These are phyloP conservation scores for Didymodactylos carnosus DNA, from an alignment of 2,888 invertebrate species.

Conservation along the genomic window DNA sequence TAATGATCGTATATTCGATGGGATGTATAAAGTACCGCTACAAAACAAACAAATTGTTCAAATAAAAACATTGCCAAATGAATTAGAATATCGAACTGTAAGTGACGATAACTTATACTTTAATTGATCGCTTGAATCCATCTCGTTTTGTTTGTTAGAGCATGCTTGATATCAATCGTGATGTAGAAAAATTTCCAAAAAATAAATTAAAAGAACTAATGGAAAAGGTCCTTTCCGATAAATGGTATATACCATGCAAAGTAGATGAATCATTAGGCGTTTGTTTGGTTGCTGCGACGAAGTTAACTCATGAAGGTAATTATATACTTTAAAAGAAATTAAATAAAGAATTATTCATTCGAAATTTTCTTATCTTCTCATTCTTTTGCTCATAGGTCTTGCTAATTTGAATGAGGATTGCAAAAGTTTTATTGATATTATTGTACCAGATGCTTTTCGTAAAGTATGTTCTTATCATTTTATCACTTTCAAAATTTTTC, in stretches of 20 bases:
- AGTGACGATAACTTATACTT: too few relatives aligned
- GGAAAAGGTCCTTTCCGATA: neutral
- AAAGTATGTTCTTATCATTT: too few relatives aligned
- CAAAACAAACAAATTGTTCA: neutral
- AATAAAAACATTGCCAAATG: too few relatives aligned
- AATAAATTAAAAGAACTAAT: neutral
- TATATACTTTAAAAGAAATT: too few relatives aligned
- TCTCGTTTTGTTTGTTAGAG: too few relatives aligned
- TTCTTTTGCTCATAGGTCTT: slow-evolving; percentile 29
- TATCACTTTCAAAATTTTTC: neutral
- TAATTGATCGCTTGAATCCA: too few relatives aligned
- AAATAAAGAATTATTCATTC: too few relatives aligned
- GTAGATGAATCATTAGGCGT: slow-evolving; percentile 37
- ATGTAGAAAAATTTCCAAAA: too few relatives aligned
- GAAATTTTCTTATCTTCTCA: too few relatives aligned
- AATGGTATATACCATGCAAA: neutral
- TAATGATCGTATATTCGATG: neutral
- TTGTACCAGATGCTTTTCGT: slow-evolving; percentile 37
- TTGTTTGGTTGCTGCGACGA: slow-evolving; percentile 35
- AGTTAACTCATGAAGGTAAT: slow-evolving; percentile 34
- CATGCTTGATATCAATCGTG: too few relatives aligned
- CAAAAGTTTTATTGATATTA: slow-evolving; percentile 33
- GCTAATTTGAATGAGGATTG: slow-evolving; percentile 35
- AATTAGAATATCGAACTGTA: too few relatives aligned
- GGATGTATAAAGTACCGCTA: neutral